A percentile compares a stretch with the other conserved stretches of the same genome.
These are phyloP conservation scores for Rhamphomyia laevipes DNA, from an alignment of 2,888 invertebrate genomes.

Conservation along the genomic window DNA sequence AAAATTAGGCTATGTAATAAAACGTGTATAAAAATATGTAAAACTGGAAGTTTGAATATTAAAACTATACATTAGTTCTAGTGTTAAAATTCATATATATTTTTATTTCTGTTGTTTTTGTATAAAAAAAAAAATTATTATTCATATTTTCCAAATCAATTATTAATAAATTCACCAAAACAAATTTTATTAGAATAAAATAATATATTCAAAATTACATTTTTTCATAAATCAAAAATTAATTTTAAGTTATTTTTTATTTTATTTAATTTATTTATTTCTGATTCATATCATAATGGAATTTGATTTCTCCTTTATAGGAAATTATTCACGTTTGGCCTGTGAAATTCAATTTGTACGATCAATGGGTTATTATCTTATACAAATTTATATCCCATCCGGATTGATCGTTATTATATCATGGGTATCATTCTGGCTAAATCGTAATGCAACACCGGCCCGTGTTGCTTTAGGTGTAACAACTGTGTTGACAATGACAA, in stretches of 20 bases:
- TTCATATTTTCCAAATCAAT: too few species aligned
- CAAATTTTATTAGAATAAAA: background rate
- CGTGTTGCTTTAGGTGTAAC: constrained; percentile 89
- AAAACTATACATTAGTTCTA: too few species aligned
- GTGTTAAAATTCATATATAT: too few species aligned
- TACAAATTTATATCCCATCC: constrained; percentile 97
- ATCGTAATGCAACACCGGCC: constrained; percentile 89
- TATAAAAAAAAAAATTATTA: too few species aligned
- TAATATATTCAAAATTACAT: background rate
- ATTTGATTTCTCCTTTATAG: constrained; percentile 44
- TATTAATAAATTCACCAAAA: too few species aligned
- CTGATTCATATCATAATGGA: background rate
- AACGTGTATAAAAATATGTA: too few species aligned
- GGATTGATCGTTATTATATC: constrained; percentile 94
- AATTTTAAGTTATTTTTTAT: background rate
- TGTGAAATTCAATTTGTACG: constrained; percentile 95
- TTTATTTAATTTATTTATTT: background rate
- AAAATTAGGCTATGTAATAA: too few species aligned
- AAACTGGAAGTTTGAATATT: too few species aligned
- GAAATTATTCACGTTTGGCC: constrained; percentile 92
- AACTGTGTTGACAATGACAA: constrained; percentile 96
- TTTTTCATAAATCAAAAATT: background rate
- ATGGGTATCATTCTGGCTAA: constrained; percentile 95
- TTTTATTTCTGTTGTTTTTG: too few species aligned
- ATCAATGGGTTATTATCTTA: constrained; percentile 97